These are phyloP conservation scores for Lissocephala sabroskyi DNA, from an alignment of 2,888 invertebrate species.

Conservation along the genomic window DNA sequence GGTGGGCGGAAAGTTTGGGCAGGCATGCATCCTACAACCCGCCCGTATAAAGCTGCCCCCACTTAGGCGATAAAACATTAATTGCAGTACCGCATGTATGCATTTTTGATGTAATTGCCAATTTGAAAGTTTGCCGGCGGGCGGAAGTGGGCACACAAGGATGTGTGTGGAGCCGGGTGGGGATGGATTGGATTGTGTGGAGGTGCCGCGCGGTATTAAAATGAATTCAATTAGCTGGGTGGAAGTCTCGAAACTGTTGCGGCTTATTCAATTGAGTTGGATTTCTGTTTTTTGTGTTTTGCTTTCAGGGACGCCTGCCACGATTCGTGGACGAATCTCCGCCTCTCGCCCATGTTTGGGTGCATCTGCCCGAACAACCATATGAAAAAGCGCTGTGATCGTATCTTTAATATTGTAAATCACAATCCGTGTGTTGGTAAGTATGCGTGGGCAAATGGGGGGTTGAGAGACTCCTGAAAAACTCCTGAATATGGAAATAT, in stretches of 20 bases:
- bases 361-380: slow-evolving; percentile 94
- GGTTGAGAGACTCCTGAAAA: too few species aligned
- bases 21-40: too few species aligned
- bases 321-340: slow-evolving; percentile 89
- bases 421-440: slow-evolving; percentile 96
- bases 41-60: slow-evolving; percentile 7
- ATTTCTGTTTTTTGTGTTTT: slow-evolving; percentile 5
- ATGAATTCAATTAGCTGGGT: slow-evolving; percentile 44
- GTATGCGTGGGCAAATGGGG: too few species aligned
- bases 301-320: slow-evolving; percentile 84
- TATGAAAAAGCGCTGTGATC: slow-evolving; percentile 89
- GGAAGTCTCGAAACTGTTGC: too few species aligned
- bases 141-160: slow-evolving; percentile 56
- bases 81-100: slow-evolving; percentile 57
- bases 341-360: slow-evolving; percentile 91
- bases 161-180: slow-evolving; percentile 3
- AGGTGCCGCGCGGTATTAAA: slow-evolving; percentile 17
- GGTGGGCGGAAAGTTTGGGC: too few species aligned
- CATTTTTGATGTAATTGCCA: slow-evolving; percentile 61
- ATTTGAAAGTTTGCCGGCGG: slow-evolving; percentile 52
- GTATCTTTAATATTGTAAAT: slow-evolving; percentile 90
- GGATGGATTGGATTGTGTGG: background rate
- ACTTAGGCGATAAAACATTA: slow-evolving; percentile 56
- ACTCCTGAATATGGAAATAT: too few species aligned
- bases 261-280: too few species aligned